phyloP scores from a whole-genome alignment of 1,140 invertebrate species.

The Pygmarrhopalites habei region DNA sequence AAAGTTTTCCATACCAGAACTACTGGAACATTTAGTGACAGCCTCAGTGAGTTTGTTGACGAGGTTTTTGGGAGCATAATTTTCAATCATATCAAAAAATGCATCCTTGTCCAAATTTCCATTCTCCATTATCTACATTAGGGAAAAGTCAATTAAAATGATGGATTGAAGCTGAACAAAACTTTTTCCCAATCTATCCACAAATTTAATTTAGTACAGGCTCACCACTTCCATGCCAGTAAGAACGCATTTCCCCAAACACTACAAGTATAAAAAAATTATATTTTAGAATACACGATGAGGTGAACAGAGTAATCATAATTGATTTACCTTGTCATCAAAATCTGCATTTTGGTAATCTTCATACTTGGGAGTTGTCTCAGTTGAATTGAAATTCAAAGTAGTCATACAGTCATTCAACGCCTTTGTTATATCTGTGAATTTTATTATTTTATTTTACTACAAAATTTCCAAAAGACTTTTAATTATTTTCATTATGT shows the following conservation, averaged over 20 bases:
- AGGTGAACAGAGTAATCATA: neutral
- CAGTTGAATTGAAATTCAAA: neutral
- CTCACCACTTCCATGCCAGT: constrained; percentile 14
- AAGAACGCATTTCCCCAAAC: constrained; percentile 15
- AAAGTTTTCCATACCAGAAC: constrained; percentile 13
- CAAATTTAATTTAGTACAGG: neutral
- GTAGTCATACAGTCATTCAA: constrained; percentile 4
- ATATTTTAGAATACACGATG: neutral
- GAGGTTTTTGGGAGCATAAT: constrained; percentile 19
- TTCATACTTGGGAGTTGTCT: constrained; percentile 6
- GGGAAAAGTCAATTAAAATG: neutral
- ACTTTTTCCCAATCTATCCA: neutral
- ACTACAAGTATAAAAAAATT: constrained; percentile 7
- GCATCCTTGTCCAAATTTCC: constrained; percentile 21
- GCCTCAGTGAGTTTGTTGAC: constrained; percentile 25
- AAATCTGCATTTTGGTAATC: constrained; percentile 12
- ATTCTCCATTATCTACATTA: constrained; percentile 10
- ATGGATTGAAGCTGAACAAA: too few relatives aligned
- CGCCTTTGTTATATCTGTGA: neutral
- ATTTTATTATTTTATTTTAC: constrained; percentile 9
- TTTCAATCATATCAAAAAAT: constrained; percentile 24
- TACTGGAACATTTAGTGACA: constrained; percentile 18
- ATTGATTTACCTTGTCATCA: constrained; percentile 22
- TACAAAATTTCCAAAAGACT: too few relatives aligned
- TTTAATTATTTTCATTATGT: too few relatives aligned